Base-by-base conservation (phyloP, 2,888 invertebrate genomes). In the Stenichneumon culpator region DNA sequence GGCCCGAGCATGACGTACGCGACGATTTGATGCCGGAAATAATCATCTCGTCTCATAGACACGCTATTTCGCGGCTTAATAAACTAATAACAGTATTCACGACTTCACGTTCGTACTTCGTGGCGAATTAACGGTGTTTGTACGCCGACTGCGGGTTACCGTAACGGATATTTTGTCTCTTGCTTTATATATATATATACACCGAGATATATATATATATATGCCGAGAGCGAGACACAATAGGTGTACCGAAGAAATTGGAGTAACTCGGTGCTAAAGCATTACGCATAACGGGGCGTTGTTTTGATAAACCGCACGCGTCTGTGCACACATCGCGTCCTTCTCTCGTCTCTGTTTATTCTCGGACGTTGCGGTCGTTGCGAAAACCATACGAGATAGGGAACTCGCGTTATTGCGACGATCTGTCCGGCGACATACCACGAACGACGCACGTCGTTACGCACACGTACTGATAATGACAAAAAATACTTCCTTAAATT, bases 221-320 rank as follows among this genome's bases (percentile, higher is more conserved):
- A 14, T 25, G 9, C 9, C 22, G 19, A 22, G 9, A 57, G 9
- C 39, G 14, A 78, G 25, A 57, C 25, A 25, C 25, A 57, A 57
- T 57, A 22, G 14, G 22, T 25, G 22, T 57, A 14, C 25, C 4
- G 57, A 60, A 32, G 19, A 57, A 57, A 74, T 60, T 74, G 14
- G n/a, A 60, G 73, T 44, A 47, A 75, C 50, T 57, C 47, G 63
- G 22, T 73, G 36, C 70, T 36, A 11, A 22, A 25, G 52, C 36
- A 52, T 78, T 47, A 39, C 57, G 65, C 28, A 65, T 74, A 81
- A 74, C n/a, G 73, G 84, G 84, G 84, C 84, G 84, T 84, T 78
- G 60, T 79, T 82, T 57, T 60, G 81, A 84, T 79, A 73, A 82
- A 79, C 28, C 44, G 25, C 74, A 69, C 67, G 70, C 22, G 44